Evolutionary conservation across 2,888 invertebrate species (phyloP).

Genomic region (Microctonus aethiopoides): DNA sequence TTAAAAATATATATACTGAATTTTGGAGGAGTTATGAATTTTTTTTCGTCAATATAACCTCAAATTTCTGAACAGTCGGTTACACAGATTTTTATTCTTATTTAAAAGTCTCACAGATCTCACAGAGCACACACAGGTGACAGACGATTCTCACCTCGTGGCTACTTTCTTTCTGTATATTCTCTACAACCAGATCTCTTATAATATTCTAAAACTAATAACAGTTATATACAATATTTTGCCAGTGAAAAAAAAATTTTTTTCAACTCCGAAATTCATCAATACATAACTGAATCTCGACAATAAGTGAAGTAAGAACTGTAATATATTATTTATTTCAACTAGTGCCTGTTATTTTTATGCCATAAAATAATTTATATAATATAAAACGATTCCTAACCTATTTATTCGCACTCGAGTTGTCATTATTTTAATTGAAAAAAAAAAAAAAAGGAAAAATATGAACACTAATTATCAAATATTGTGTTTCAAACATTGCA

Average conservation of each 20-base stretch:
- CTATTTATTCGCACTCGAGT: background rate
- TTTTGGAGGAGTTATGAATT: no score
- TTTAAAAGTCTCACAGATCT: background rate
- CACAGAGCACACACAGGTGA: no score
- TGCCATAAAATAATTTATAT: no score
- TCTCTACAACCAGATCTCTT: no score
- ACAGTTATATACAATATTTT: no score
- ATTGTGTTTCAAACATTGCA: constrained; percentile 92
- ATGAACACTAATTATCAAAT: constrained; percentile 75
- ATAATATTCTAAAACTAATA: no score
- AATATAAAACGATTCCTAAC: no score
- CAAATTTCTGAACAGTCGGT: background rate
- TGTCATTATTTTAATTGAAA: constrained; percentile 17
- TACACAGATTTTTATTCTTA: background rate
- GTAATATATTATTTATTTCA: background rate
- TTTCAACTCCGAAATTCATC: constrained; percentile 84
- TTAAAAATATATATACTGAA: no score
- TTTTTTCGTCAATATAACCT: no score
- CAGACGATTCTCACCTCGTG: background rate
- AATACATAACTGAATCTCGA: constrained; percentile 73
- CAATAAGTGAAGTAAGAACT: background rate
- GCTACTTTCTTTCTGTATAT: no score
- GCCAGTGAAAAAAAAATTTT: no score
- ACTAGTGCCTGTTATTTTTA: background rate
- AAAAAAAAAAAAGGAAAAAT: constrained; percentile 18